Evolutionary conservation across 2,797 vertebrate genomes (phyloP).

Genomic region (Sphaeramia orbicularis): DNA sequence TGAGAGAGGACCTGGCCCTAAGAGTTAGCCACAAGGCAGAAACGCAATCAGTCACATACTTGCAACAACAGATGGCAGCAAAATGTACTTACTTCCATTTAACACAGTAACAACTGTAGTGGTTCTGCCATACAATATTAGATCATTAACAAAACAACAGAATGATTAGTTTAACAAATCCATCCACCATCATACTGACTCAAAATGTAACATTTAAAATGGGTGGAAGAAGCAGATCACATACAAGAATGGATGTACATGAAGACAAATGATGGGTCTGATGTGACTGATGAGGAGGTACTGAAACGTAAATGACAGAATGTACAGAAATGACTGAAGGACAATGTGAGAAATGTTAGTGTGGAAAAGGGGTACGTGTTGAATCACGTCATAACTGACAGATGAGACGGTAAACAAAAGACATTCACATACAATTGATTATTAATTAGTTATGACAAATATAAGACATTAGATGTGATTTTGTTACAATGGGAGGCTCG

Average conservation of each 20-base stretch:
- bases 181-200: constrained; percentile 20
- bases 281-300: constrained; percentile 36
- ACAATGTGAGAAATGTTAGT: constrained; percentile 56
- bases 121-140: constrained; percentile 27
- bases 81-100: constrained; percentile 10
- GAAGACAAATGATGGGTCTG: constrained; percentile 24
- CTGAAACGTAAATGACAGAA: constrained; percentile 41
- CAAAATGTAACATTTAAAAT: constrained; percentile 15
- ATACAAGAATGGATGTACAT: constrained; percentile 8
- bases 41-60: constrained; percentile 31
- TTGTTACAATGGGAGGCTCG: constrained; percentile 50
- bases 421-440: constrained; percentile 37
- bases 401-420: constrained; percentile 46
- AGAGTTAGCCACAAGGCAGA: constrained; percentile 55
- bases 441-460: constrained; percentile 48
- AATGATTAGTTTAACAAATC: constrained; percentile 31
- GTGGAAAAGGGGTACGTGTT: constrained; percentile 25
- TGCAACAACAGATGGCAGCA: background rate
- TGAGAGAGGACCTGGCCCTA: constrained; percentile 89
- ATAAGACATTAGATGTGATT: constrained; percentile 45
- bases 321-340: constrained; percentile 25
- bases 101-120: background rate
- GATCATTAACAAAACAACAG: constrained; percentile 16
- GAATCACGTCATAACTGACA: constrained; percentile 42
- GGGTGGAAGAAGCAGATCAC: constrained; percentile 20